phyloP scores from a whole-genome alignment of 2,113 vertebrate genomes.

The Perca schrenkii region DNA sequence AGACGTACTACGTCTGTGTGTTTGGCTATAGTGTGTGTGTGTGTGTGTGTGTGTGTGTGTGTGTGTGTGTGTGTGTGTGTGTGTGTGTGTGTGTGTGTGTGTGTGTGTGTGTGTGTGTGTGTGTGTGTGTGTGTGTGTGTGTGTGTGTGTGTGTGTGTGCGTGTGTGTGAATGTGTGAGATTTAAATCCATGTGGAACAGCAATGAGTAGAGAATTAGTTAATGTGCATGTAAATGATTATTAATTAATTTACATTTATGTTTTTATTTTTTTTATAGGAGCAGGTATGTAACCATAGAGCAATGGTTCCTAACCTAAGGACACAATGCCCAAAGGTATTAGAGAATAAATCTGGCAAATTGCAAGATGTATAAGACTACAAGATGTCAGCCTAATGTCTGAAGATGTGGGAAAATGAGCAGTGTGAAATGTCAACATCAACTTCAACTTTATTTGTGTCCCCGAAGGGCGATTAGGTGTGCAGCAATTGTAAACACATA shows the following conservation, averaged over 20 bases:
- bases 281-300: background rate
- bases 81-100: constrained; percentile 16
- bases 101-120: constrained; percentile 19
- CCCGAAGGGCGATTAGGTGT: no score
- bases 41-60: constrained; percentile 13
- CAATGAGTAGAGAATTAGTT: background rate
- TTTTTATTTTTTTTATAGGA: background rate
- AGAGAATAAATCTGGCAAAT: background rate
- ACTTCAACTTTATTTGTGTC: no score
- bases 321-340: background rate
- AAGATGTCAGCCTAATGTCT: background rate
- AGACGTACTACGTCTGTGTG: constrained; percentile 61
- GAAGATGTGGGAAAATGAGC: background rate
- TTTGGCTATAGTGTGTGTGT: constrained; percentile 47
- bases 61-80: constrained; percentile 12
- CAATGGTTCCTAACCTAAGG: background rate
- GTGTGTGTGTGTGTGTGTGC: constrained; percentile 12
- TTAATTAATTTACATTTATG: background rate
- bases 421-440: no score
- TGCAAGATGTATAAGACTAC: background rate
- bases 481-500: no score
- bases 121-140: constrained; percentile 21
- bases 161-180: constrained; percentile 13
- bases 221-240: background rate
- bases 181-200: constrained; percentile 18